Conservation (phyloP, 2,113 vertebrate species). For the Vidua macroura region DNA sequence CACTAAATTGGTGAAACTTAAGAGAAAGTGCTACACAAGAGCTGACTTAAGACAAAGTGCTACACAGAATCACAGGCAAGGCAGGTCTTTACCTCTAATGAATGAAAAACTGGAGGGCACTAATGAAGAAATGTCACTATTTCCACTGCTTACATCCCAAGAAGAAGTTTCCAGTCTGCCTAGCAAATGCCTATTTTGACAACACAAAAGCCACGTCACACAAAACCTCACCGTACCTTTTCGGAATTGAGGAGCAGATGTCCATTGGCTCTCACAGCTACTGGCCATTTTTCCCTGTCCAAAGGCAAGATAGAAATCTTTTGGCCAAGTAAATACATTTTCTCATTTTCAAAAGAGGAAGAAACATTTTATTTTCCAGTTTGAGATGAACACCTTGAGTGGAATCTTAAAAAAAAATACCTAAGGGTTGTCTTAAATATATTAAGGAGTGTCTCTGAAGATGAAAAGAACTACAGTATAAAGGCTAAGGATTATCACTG, state of each 20-base stretch:
- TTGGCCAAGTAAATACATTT: not conserved
- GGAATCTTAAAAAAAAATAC: not conserved
- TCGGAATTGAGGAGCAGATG: slow-evolving; percentile 97
- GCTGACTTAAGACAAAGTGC: not conserved
- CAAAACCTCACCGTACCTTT: slow-evolving; percentile 77
- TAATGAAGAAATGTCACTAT: not conserved
- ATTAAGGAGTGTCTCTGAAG: not conserved
- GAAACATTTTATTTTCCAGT: not conserved
- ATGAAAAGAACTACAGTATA: not conserved
- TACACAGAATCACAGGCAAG: not conserved
- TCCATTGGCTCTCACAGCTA: slow-evolving; percentile 93
- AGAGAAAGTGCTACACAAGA: not conserved
- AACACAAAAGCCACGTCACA: not conserved
- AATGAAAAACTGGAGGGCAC: not conserved
- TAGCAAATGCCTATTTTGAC: not conserved
- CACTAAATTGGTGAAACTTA: not conserved
- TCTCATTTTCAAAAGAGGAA: not conserved
- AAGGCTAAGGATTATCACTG: not conserved
- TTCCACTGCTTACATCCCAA: not conserved
- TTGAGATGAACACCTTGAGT: not conserved
- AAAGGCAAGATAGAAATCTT: not conserved
- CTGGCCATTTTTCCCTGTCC: slow-evolving; percentile 91
- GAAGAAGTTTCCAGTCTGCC: not conserved
- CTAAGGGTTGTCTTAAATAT: not conserved
- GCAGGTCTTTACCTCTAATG: not conserved